A percentile compares a stretch with the other conserved stretches of the same genome.
phyloP scores from a whole-genome alignment of 2,888 invertebrate species.

The Smittia sp. region DNA sequence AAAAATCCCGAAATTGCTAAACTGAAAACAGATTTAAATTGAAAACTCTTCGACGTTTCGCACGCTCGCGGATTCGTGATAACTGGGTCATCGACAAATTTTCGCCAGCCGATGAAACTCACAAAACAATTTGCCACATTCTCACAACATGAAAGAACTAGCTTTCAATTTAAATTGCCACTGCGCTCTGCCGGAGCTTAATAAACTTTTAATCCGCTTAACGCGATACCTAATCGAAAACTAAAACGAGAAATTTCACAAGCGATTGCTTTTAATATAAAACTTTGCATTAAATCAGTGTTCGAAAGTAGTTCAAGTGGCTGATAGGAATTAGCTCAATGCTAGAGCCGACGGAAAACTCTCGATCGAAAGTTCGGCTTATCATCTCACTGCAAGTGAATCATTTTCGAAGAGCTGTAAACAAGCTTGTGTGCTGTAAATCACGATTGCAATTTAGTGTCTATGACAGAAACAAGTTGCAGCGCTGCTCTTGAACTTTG shows the following conservation, averaged over 20 bases:
- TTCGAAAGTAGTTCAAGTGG: neutral
- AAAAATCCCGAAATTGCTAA: neutral
- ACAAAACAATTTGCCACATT: conserved; percentile 7
- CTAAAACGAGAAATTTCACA: neutral
- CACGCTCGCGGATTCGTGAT: neutral
- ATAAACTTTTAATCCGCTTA: neutral
- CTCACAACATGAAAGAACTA: neutral
- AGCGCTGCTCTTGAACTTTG: too few species aligned
- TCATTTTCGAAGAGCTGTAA: too few species aligned
- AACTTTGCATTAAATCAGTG: neutral
- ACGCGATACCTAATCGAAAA: neutral
- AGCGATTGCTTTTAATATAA: neutral
- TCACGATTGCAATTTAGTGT: too few species aligned
- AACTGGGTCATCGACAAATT: too few species aligned
- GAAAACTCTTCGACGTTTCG: neutral
- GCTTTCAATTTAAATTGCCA: conserved; percentile 2
- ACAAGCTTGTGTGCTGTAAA: too few species aligned
- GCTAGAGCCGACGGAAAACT: neutral
- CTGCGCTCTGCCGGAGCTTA: neutral
- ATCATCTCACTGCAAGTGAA: too few species aligned
- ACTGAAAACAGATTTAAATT: neutral
- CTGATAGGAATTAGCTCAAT: neutral
- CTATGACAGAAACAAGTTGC: too few species aligned
- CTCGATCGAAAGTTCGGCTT: too few species aligned
- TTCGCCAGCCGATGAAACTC: neutral